phyloP scores from a whole-genome alignment of 64 coral and sea anemone species.

The Pocillopora verrucosa region DNA sequence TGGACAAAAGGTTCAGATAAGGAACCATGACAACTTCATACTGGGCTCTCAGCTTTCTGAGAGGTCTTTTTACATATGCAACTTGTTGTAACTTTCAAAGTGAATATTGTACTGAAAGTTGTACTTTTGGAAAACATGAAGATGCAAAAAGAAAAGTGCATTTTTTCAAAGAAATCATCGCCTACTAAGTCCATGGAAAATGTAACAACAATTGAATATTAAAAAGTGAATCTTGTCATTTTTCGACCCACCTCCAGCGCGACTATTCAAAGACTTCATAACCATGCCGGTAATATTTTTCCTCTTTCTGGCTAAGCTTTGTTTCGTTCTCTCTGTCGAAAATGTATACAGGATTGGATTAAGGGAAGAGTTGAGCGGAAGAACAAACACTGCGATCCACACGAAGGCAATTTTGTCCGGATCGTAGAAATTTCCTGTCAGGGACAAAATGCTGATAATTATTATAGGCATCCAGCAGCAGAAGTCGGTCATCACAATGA shows the following conservation, averaged over 20 bases:
- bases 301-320: neutral
- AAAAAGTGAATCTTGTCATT: neutral
- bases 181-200: neutral
- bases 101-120: too few relatives aligned
- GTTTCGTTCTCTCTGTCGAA: conserved; percentile 1
- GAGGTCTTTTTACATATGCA: too few relatives aligned
- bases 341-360: conserved; percentile 48
- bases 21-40: neutral
- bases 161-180: too few relatives aligned
- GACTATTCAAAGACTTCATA: neutral
- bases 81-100: too few relatives aligned
- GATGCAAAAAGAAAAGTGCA: too few relatives aligned
- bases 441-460: conserved; percentile 26
- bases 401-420: conserved; percentile 22
- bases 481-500: conserved; percentile 34
- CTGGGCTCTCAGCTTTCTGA: neutral
- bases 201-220: neutral
- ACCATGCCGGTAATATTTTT: neutral
- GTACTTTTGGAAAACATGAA: too few relatives aligned
- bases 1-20: neutral
- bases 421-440: conserved; percentile 30
- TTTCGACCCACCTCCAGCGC: neutral
- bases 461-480: conserved; percentile 53
- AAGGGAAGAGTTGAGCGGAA: conserved; percentile 43
- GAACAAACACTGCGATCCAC: conserved; percentile 53